These are phyloP conservation scores for Neoascia interrupta DNA, from an alignment of 2,888 invertebrate species.

Conservation along the genomic window DNA sequence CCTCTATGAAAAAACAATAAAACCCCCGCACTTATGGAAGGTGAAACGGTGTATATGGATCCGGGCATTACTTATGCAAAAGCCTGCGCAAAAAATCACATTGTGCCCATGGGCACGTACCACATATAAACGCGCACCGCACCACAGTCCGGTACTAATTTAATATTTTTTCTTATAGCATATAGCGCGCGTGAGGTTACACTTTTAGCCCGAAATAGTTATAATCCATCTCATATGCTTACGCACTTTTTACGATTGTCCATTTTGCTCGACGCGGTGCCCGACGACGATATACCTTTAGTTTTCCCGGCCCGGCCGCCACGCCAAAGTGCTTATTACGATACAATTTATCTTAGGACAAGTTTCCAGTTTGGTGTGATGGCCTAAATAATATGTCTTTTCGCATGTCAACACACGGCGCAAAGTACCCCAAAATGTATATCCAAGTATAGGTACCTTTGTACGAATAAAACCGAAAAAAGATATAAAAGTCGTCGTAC, in stretches of 20 bases:
- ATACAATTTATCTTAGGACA: constrained; percentile 56
- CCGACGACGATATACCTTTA: constrained; percentile 16
- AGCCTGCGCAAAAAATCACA: constrained; percentile 42
- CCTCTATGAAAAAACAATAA: too few species aligned
- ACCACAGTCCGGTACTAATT: constrained; percentile 45
- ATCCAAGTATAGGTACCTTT: constrained; percentile 3
- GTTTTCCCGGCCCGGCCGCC: constrained; percentile 28
- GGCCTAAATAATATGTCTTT: constrained; percentile 54
- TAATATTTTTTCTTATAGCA: constrained; percentile 14
- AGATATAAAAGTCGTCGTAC: background rate
- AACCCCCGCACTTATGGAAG: too few species aligned
- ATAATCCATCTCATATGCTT: constrained; percentile 32
- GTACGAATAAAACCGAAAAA: constrained; percentile 8
- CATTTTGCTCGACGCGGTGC: constrained; percentile 17
- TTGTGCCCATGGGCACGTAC: constrained; percentile 60
- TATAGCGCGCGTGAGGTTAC: constrained; percentile 29
- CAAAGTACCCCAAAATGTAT: constrained; percentile 52
- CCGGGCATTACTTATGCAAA: constrained; percentile 33
- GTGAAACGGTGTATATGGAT: too few species aligned
- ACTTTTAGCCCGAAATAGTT: constrained; percentile 43
- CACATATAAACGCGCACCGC: constrained; percentile 58
- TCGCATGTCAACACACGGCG: constrained; percentile 63
- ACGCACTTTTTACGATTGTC: constrained; percentile 62
- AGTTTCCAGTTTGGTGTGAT: constrained; percentile 39
- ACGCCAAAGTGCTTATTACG: constrained; percentile 53